Evolutionary conservation across 2,797 vertebrate genomes (phyloP).

Genomic region (Neosilurus hyrtlii): DNA sequence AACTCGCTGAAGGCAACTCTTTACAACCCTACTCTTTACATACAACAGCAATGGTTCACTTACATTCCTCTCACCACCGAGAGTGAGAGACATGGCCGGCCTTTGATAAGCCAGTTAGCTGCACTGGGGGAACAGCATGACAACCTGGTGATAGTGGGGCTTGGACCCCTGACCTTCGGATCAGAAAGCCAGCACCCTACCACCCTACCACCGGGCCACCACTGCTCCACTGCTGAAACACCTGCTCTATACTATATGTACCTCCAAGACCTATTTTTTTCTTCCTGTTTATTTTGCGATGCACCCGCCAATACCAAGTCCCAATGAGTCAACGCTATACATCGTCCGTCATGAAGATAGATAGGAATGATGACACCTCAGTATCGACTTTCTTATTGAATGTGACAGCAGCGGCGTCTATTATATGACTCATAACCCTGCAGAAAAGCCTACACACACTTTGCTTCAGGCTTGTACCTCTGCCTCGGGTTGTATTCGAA

Average conservation of each 20-base stretch:
- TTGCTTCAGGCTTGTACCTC: background rate
- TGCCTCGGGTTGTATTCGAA: background rate
- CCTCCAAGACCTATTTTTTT: background rate
- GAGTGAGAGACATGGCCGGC: too few species aligned
- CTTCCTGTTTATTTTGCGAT: background rate
- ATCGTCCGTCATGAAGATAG: background rate
- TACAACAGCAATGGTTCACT: too few species aligned
- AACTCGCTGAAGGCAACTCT: too few species aligned
- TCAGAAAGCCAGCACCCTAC: too few species aligned
- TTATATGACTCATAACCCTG: conserved; percentile 1
- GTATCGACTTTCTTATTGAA: conserved; percentile 18
- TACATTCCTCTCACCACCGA: too few species aligned
- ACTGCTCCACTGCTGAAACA: background rate
- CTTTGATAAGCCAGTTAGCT: too few species aligned
- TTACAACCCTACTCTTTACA: too few species aligned
- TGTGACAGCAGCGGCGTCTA: background rate
- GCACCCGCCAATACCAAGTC: background rate
- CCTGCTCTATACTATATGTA: background rate
- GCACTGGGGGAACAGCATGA: too few species aligned
- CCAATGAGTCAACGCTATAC: background rate
- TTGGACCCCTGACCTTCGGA: too few species aligned
- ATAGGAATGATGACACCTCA: background rate
- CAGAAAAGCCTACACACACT: background rate
- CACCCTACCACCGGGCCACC: too few species aligned
- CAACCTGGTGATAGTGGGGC: too few species aligned